A percentile compares a stretch with the other conserved stretches of the same genome.
phyloP scores from a whole-genome alignment of 2,113 vertebrate species.

The Leucosticte australis region DNA sequence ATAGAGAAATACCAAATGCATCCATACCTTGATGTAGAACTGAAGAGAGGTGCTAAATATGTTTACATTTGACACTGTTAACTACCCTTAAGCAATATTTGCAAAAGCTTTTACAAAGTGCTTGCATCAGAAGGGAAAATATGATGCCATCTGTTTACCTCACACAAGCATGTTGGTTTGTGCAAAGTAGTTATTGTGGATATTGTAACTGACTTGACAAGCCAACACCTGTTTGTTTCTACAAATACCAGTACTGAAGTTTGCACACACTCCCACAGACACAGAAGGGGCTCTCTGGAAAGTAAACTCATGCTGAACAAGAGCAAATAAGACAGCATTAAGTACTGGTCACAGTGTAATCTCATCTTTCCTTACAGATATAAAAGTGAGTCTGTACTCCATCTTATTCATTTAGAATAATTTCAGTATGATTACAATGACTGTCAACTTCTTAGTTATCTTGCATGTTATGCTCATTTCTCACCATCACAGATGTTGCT shows the following conservation, averaged over 20 bases:
- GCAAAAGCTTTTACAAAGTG: background rate
- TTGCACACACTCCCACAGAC: background rate
- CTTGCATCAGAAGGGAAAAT: background rate
- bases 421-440: background rate
- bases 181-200: background rate
- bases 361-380: background rate
- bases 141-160: conserved; percentile 20
- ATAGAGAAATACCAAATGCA: background rate
- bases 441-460: background rate
- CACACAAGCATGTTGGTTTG: background rate
- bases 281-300: background rate
- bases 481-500: background rate
- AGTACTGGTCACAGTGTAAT: background rate
- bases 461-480: background rate
- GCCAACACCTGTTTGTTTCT: conserved; percentile 7
- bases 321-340: background rate
- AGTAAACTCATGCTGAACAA: background rate
- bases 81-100: background rate
- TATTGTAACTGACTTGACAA: background rate
- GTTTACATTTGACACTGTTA: conserved; percentile 12
- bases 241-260: background rate
- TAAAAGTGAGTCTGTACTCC: background rate
- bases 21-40: background rate
- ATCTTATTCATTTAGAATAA: background rate
- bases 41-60: background rate